A percentile compares a stretch with the other conserved stretches of the same genome.
These are phyloP conservation scores for Cyprinella venusta DNA, from an alignment of 2,797 vertebrate genomes.

Conservation along the genomic window DNA sequence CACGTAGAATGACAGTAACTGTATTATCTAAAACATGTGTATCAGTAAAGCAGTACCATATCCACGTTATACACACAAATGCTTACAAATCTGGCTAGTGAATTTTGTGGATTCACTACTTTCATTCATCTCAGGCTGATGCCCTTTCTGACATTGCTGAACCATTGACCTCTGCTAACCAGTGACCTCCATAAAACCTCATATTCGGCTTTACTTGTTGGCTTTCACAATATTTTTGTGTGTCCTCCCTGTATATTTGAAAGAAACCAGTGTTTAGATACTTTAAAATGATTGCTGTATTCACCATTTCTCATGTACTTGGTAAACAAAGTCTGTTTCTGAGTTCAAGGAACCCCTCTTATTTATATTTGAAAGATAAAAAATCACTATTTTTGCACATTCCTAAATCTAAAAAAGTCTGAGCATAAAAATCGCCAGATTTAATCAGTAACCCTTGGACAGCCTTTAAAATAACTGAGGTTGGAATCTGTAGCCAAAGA, in stretches of 20 bases:
- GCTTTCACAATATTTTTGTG: slow-evolving; percentile 57
- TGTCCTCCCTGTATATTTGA: slow-evolving; percentile 54
- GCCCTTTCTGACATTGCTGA: slow-evolving; percentile 65
- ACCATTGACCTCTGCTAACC: slow-evolving; percentile 68
- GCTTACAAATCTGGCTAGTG: neutral
- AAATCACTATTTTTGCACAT: slow-evolving; percentile 64
- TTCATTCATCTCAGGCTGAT: slow-evolving; percentile 31
- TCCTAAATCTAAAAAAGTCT: slow-evolving; percentile 66
- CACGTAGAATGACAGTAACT: neutral
- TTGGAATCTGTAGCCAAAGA: slow-evolving; percentile 61
- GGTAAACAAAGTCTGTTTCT: slow-evolving; percentile 62
- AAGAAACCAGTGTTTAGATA: slow-evolving; percentile 59
- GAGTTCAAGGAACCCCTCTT: slow-evolving; percentile 41
- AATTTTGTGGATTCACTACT: neutral
- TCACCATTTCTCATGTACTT: slow-evolving; percentile 70
- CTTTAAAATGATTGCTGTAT: slow-evolving; percentile 60
- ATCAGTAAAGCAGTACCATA: neutral
- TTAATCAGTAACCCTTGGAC: slow-evolving; percentile 63
- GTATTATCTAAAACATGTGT: neutral
- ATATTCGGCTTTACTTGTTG: slow-evolving; percentile 49
- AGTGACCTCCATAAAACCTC: slow-evolving; percentile 66
- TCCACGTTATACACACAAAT: neutral
- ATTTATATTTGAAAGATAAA: slow-evolving; percentile 65
- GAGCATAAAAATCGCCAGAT: slow-evolving; percentile 60
- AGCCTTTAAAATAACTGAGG: slow-evolving; percentile 67